These are phyloP conservation scores for Pavo muticus DNA, from an alignment of 2,113 vertebrate genomes.

Conservation along the genomic window DNA sequence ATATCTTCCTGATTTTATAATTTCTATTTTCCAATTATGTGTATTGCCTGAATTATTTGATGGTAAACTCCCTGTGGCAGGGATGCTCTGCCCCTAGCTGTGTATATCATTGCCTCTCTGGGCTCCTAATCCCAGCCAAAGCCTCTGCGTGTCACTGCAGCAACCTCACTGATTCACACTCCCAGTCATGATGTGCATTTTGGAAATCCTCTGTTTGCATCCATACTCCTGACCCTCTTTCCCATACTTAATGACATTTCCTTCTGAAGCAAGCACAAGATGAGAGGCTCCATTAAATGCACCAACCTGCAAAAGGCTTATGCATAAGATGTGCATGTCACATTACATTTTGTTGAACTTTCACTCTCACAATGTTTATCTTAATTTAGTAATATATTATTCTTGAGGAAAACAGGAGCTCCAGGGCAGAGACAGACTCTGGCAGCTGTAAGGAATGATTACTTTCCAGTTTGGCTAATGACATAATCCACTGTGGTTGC, in stretches of 20 bases:
- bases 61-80: not conserved
- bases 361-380: not conserved
- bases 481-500: conserved; percentile 65
- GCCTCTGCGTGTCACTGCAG: not conserved
- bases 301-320: not conserved
- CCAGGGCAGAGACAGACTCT: not conserved
- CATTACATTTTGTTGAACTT: not conserved
- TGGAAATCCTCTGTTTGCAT: not conserved
- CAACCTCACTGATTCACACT: not conserved
- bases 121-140: not conserved
- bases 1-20: not conserved
- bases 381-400: conserved; percentile 22
- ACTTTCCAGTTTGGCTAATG: conserved; percentile 65
- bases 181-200: not conserved
- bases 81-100: not conserved
- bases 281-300: not conserved
- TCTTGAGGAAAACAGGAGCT: conserved; percentile 6
- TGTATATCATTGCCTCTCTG: not conserved
- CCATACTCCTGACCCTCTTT: not conserved
- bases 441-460: conserved; percentile 57
- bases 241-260: not conserved
- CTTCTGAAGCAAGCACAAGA: not conserved
- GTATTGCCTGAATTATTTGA: not conserved
- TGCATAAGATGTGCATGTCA: not conserved
- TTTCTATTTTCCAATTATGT: not conserved